Evolutionary conservation across 1,140 invertebrate species (phyloP).

Genomic region (Sycophaga agraensis): DNA sequence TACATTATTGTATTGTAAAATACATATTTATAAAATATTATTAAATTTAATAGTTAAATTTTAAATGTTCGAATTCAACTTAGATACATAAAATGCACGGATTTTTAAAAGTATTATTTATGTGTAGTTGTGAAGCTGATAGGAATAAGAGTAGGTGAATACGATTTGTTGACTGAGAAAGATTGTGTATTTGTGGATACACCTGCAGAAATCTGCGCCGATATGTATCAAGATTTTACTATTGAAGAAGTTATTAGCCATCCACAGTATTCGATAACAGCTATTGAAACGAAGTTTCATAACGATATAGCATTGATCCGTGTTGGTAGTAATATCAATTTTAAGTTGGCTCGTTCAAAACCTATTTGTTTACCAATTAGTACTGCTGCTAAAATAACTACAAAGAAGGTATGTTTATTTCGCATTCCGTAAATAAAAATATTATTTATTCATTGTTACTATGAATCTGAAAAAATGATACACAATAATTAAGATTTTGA

Average conservation of each 20-base stretch:
- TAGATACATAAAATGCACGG: too few species aligned
- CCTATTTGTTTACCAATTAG: constrained; percentile 64
- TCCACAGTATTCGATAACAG: constrained; percentile 57
- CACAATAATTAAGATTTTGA: too few species aligned
- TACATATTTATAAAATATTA: too few species aligned
- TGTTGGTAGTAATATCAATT: constrained; percentile 56
- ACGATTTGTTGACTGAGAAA: constrained; percentile 58
- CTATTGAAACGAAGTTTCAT: constrained; percentile 42
- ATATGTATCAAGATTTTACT: constrained; percentile 62
- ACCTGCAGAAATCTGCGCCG: constrained; percentile 55
- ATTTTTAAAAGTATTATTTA: too few species aligned
- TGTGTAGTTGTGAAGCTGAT: constrained; percentile 24
- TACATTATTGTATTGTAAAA: too few species aligned
- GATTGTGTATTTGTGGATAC: constrained; percentile 62
- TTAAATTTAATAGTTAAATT: too few species aligned
- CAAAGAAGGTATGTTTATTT: constrained; percentile 41
- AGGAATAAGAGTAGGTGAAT: constrained; percentile 65
- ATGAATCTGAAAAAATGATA: too few species aligned
- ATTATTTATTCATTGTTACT: too few species aligned
- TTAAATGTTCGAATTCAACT: too few species aligned
- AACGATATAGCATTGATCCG: constrained; percentile 69
- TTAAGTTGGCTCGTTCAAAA: constrained; percentile 54
- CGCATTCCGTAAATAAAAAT: too few species aligned
- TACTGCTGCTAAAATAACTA: constrained; percentile 30
- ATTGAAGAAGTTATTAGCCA: constrained; percentile 61